Evolutionary conservation across 2,797 vertebrate genomes (phyloP), one percentile per base, ranked within the genome.

Genomic region (Diglossa cyanea): DNA sequence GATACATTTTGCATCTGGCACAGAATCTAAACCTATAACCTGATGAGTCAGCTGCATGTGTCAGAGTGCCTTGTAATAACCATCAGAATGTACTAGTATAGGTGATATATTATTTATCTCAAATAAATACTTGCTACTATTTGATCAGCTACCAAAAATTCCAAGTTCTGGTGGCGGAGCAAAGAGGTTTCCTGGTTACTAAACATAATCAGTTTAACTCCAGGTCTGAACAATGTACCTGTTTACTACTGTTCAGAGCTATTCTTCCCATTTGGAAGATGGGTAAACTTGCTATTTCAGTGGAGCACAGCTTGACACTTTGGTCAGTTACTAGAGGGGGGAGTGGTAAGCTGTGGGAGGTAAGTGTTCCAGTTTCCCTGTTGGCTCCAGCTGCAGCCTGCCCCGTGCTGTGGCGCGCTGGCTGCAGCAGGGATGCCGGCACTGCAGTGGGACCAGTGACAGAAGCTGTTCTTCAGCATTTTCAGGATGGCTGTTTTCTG

Each of bases 391-490:
- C 93, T 95, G 93, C 97, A 97, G 97, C 97, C 96, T 90, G 92
- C 73, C 96, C 90, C 3, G 75, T 90, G 97, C 97, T 96, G 91
- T 93, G 15, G 79, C 91, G 66, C 6, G 87, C 97, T 95, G 98
- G 98, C 97, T 95, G 95, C 94, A 87, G 95, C 90, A 67, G 95
- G 96, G 94, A 71, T 0, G 95, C 96, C 96, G 21, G 98, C 98
- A 95, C 98, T 98, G 98, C 98, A 98, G 98, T 98, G 98, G 98
- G 98, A 98, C 98, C 98, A 98, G 98, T 99, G 98, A 98, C 98
- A 98, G 98, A 99, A 98, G 98, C 98, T 99, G 98, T 99, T 99
- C 98, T 99, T 98, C 98, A 99, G 98, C 98, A 98, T 99, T 98
- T 98, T 97, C 98, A 99, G 98, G 98, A 98, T 98, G 98, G 98